Conservation (phyloP, 2,797 vertebrate species). For the Scomberomorus guttatus region DNA sequence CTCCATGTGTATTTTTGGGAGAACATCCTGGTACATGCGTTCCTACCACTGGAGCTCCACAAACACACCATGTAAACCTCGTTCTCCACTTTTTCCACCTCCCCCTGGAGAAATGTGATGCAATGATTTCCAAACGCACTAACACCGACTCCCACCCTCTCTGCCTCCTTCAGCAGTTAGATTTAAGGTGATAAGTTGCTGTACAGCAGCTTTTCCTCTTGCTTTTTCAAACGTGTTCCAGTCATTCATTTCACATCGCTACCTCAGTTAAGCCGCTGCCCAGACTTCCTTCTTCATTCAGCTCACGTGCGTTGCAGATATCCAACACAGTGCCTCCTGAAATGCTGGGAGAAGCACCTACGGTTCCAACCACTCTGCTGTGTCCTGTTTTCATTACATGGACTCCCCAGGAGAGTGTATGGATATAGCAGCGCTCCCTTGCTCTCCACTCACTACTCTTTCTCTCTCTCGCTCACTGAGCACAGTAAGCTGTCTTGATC, state of each 20-base stretch:
- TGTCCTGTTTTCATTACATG: slow-evolving; percentile 74
- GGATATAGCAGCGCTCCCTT: slow-evolving; percentile 46
- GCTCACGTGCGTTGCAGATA: slow-evolving; percentile 52
- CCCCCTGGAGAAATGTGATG: slow-evolving; percentile 50
- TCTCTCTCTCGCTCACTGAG: slow-evolving; percentile 53
- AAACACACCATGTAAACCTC: slow-evolving; percentile 42
- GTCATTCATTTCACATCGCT: slow-evolving; percentile 53
- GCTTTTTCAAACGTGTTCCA: slow-evolving; percentile 32
- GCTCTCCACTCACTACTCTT: slow-evolving; percentile 25
- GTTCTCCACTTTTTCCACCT: slow-evolving; percentile 16
- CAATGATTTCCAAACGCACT: slow-evolving; percentile 55
- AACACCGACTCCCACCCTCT: slow-evolving; percentile 2
- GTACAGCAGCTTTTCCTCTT: slow-evolving; percentile 42
- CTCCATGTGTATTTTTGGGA: slow-evolving; percentile 14
- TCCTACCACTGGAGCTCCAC: slow-evolving; percentile 4
- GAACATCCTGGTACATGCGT: slow-evolving; percentile 22
- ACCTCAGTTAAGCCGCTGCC: slow-evolving; percentile 39
- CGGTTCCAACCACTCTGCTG: slow-evolving; percentile 61
- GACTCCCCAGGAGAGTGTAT: slow-evolving; percentile 63
- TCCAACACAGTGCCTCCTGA: slow-evolving; percentile 46
- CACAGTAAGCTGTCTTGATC: slow-evolving; percentile 67
- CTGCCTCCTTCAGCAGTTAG: slow-evolving; percentile 14
- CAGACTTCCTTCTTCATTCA: slow-evolving; percentile 52
- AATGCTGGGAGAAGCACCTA: slow-evolving; percentile 56
- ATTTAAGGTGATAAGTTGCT: slow-evolving; percentile 58